A percentile compares a stretch with the other conserved stretches of the same genome.
phyloP scores from a whole-genome alignment of 2,113 vertebrate species.

The Microcebus lehilahytsara region DNA sequence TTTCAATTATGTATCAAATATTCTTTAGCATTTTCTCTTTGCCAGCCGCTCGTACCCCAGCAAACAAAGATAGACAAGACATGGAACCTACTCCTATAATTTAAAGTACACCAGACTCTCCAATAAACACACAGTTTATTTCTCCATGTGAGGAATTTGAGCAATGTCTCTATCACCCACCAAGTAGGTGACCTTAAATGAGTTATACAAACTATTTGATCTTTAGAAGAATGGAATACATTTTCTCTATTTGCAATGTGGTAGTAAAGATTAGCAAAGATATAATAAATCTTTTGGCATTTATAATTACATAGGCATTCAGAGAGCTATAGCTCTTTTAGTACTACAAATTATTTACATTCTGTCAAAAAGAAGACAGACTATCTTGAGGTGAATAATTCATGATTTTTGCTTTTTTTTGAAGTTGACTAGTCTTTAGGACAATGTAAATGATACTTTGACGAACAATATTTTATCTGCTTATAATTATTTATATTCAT shows the following conservation, averaged over 20 bases:
- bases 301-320: not conserved
- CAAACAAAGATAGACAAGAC: not conserved
- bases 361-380: not conserved
- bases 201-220: not conserved
- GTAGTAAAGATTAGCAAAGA: not conserved
- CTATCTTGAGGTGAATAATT: constrained; percentile 27
- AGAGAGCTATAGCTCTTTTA: not conserved
- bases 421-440: not conserved
- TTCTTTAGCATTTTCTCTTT: constrained; percentile 24
- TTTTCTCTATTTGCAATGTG: not conserved
- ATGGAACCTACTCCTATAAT: not conserved
- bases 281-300: not conserved
- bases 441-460: not conserved
- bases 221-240: not conserved
- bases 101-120: not conserved
- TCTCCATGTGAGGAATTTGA: not conserved
- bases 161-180: not conserved
- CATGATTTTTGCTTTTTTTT: constrained; percentile 10
- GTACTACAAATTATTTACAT: not conserved
- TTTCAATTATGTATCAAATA: not conserved
- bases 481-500: constrained; percentile 18
- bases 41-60: not conserved
- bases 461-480: constrained; percentile 19
- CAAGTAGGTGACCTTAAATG: not conserved
- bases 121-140: constrained; percentile 3